Base-by-base conservation (phyloP, 2,113 vertebrate genomes). In the Chascanopsetta lugubris region DNA sequence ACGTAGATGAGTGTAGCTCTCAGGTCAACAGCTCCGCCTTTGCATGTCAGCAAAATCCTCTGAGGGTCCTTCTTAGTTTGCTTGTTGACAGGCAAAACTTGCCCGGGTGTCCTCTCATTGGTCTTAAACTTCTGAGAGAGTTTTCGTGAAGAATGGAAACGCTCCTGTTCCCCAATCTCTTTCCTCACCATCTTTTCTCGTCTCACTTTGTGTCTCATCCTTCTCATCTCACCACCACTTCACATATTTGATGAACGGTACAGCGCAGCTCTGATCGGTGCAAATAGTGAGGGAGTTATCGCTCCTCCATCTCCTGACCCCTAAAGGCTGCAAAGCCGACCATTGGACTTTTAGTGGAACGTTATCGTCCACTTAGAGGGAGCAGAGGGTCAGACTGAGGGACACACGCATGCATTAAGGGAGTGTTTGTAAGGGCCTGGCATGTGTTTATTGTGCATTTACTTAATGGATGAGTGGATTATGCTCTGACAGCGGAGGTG, bases 331-430 rank as follows among this genome's bases (percentile, higher is more conserved):
- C 64, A 72, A 83, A 80, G 21, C 59, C 51, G 50, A 72, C 36
- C 78, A 70, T 56, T 80, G 40, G 72, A 85, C 69, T 72, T 82
- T 60, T 48, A 69, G 49, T 50, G 50, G 56, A 85, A 82, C 82
- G 65, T 85, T 88, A 80, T 79, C 55, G 56, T 79, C 78, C 85
- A 86, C 82, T 87, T 84, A 78, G 38, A 55, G 30, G 36, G 80
- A 79, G 62, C 80, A 58, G 57, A 74, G 58, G 87, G 84, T 89
- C 29, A 72, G 32, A 24, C 74, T 67, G n/a, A 48, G 42, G 59
- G 48, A 59, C 43, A 70, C 63, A 29, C 57, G 65, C 55, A 51
- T 50, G 50, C 71, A 51, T 75, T 69, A 65, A 67, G 70, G 75
- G 73, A 79, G 83, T 85, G 83, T 83, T 79, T 70, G 43, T 43